Evolutionary conservation across 92 coral and sea anemone genomes (phyloP), one percentile per base, ranked within the genome.

Genomic region (Porites rus): DNA sequence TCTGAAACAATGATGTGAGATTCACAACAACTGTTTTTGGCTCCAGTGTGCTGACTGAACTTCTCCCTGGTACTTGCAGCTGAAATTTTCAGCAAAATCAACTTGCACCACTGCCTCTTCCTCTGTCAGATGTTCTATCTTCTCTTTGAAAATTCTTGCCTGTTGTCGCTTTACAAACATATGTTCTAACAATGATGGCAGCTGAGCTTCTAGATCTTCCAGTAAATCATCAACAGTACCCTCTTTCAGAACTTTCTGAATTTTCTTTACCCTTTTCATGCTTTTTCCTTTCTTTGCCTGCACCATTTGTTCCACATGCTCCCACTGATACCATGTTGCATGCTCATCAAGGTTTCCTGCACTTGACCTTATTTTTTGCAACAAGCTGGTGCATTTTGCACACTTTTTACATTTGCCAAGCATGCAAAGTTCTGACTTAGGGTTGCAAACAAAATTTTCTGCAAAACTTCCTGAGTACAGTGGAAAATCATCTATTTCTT

Each of bases 31-130:
- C 76, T 74, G 72, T 19, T 88, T 22, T 59, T 92, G 93, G 74
- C 77, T 90, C 93, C 93, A 93, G 52, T 93, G 96, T 51, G 93
- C 96, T 6, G 88, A 31, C 78, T 93, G 96, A 59, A 91, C 78
- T 81, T 89, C 94, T 67, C 77, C 89, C 79, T 93, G 91, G 46
- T 93, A 75, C 67, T 80, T 68, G 77, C 94, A 91, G 8, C 87
- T 19, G 54, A 86, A 90, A 74, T 93, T 93, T 73, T 90, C 24
- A 0, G 93, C 89, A 83, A 90, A 90, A 72, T 93, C 93, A 21
- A 90, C 93, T 79, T 90, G 93, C 21, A 93, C 81, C 8, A 93
- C 78, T 72, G 90, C 96, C 46, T 90, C 96, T 28, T 79, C 69
- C 75, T 19, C 60, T 50, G 51, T 38, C 14, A 88, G 87, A 19